Conservation (phyloP, 2,888 invertebrate species). For the Girardia tigrina region DNA sequence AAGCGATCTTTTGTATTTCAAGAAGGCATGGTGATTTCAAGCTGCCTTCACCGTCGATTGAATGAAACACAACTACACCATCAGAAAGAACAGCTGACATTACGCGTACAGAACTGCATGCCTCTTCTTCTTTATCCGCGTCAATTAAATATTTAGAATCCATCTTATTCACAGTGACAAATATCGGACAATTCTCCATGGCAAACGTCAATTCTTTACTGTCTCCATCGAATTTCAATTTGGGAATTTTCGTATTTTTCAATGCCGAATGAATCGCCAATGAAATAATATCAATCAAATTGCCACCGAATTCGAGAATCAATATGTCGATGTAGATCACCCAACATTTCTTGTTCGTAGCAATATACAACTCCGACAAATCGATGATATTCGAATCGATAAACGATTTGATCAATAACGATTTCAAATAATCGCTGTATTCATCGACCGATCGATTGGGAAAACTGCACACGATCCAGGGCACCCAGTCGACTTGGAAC, state of each 20-base stretch:
- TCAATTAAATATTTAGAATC: background rate
- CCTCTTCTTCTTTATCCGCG: background rate
- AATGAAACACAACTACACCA: background rate
- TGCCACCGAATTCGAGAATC: background rate
- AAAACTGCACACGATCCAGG: background rate
- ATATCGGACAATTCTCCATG: background rate
- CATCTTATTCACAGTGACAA: background rate
- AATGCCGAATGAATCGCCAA: background rate
- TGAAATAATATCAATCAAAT: background rate
- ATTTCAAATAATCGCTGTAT: background rate
- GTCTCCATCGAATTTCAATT: background rate
- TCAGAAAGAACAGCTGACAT: background rate
- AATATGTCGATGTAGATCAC: background rate
- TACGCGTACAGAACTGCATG: background rate
- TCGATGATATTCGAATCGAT: background rate
- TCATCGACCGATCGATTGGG: background rate
- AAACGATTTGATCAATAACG: background rate
- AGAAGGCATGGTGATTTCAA: background rate
- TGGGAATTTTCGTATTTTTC: background rate
- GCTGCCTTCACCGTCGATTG: background rate
- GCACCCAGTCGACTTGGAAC: background rate
- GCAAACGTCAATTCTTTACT: background rate
- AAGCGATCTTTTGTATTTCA: background rate
- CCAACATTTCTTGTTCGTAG: background rate
- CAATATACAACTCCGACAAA: background rate